Evolutionary conservation across 1,140 invertebrate species (phyloP).

Genomic region (Cyrtorhinus lividipennis): DNA sequence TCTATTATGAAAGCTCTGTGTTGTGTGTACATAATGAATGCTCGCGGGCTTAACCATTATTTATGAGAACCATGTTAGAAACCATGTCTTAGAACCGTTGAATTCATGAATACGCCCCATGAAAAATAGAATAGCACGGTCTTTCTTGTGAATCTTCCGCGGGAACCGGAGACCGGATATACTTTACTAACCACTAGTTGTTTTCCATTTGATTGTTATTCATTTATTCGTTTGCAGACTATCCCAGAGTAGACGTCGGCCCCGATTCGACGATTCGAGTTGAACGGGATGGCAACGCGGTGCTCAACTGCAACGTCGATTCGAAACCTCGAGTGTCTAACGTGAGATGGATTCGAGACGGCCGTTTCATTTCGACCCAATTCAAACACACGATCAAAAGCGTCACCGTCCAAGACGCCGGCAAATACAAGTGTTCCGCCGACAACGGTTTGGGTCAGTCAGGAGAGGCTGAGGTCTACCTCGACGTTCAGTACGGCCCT

Average conservation of each 20-base stretch:
- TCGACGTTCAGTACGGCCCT: constrained; percentile 76
- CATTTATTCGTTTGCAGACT: constrained; percentile 45
- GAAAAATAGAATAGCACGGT: too few species aligned
- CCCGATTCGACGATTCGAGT: constrained; percentile 78
- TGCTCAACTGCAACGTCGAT: constrained; percentile 71
- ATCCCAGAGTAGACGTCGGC: constrained; percentile 72
- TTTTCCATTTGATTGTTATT: too few species aligned
- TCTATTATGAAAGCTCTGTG: too few species aligned
- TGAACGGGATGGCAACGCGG: constrained; percentile 64
- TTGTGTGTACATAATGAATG: too few species aligned
- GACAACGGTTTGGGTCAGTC: constrained; percentile 65
- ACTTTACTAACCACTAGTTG: too few species aligned
- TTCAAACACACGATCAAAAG: constrained; percentile 58
- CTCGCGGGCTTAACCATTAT: too few species aligned
- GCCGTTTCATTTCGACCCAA: constrained; percentile 59
- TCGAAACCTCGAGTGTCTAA: constrained; percentile 69
- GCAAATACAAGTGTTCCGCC: constrained; percentile 70
- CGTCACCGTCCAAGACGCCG: constrained; percentile 65
- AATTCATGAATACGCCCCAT: too few species aligned
- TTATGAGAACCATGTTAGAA: too few species aligned
- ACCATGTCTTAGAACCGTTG: too few species aligned
- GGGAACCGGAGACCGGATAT: too few species aligned
- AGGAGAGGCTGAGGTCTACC: constrained; percentile 60
- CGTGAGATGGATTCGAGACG: constrained; percentile 69
- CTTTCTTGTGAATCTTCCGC: too few species aligned